These are phyloP conservation scores for Deroplatys truncata DNA, from an alignment of 2,888 invertebrate genomes.

Conservation along the genomic window DNA sequence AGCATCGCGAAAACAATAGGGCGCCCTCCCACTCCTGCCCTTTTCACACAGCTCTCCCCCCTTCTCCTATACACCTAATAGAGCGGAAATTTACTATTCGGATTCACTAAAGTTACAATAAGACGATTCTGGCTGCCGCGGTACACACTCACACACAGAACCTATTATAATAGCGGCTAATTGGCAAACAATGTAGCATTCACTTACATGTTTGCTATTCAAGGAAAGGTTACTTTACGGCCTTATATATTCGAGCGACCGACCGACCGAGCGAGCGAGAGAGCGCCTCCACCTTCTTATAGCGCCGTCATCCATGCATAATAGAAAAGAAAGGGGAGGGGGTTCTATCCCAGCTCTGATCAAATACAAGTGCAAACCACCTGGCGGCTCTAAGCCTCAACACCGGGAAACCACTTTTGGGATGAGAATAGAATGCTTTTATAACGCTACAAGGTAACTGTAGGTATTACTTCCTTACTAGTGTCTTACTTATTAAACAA, in stretches of 20 bases:
- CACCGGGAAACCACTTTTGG: not conserved
- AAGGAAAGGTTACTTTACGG: constrained; percentile 9
- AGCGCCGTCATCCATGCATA: not conserved
- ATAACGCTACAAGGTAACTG: not conserved
- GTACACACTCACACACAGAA: not conserved
- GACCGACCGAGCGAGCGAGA: too few species aligned
- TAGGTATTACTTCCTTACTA: too few species aligned
- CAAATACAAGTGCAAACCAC: not conserved
- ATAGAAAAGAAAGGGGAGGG: not conserved
- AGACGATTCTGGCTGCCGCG: constrained; percentile 5
- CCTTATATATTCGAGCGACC: not conserved
- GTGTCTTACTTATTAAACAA: too few species aligned
- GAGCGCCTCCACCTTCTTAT: not conserved
- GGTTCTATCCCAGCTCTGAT: not conserved
- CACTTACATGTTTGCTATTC: constrained; percentile 18
- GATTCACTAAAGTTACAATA: constrained; percentile 9
- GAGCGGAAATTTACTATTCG: constrained; percentile 18
- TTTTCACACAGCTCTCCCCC: not conserved
- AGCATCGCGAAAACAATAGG: constrained; percentile 20
- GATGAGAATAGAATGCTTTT: not conserved
- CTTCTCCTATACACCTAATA: constrained; percentile 9
- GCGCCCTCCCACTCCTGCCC: not conserved
- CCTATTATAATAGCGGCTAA: constrained; percentile 16
- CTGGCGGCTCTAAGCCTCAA: not conserved
- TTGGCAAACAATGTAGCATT: constrained; percentile 21